Conservation (phyloP, 2,797 vertebrate genomes). For the Chaunax sp. region DNA sequence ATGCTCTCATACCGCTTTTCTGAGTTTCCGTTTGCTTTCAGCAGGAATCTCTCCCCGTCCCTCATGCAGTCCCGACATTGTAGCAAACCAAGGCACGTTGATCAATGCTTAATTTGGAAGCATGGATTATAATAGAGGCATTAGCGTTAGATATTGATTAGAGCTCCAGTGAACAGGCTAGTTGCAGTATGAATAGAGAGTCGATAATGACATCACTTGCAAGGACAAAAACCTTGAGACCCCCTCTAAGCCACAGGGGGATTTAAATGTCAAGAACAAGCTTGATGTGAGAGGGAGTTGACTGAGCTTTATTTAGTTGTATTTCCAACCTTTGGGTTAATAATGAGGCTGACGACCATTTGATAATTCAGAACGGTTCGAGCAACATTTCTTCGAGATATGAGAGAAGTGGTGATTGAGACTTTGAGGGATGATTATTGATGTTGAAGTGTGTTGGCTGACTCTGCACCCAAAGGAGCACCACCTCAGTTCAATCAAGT, state of each 20-base stretch:
- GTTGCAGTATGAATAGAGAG: conserved; percentile 62
- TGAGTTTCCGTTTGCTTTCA: conserved; percentile 32
- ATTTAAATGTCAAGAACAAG: conserved; percentile 71
- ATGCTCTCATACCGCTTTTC: background rate
- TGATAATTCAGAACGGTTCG: no score
- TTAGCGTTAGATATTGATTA: conserved; percentile 78
- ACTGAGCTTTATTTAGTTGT: conserved; percentile 11
- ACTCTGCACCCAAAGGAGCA: no score
- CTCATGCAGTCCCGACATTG: conserved; percentile 36
- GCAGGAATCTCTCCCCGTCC: conserved; percentile 29
- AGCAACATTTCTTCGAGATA: background rate
- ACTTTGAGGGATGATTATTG: background rate
- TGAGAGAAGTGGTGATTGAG: background rate
- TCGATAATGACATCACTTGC: conserved; percentile 74
- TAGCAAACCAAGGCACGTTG: conserved; percentile 51
- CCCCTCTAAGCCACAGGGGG: conserved; percentile 36
- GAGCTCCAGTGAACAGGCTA: conserved; percentile 45
- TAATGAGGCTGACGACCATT: no score
- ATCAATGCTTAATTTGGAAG: conserved; percentile 83
- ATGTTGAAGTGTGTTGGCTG: no score
- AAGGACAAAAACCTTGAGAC: conserved; percentile 61
- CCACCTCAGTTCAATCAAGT: no score
- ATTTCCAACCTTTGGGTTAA: conserved; percentile 1
- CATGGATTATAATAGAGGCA: conserved; percentile 83
- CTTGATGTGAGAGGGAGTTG: conserved; percentile 30